A percentile compares a stretch with the other conserved stretches of the same genome.
These are phyloP conservation scores for Lates japonicus DNA, from an alignment of 2,797 vertebrate species.

Conservation along the genomic window DNA sequence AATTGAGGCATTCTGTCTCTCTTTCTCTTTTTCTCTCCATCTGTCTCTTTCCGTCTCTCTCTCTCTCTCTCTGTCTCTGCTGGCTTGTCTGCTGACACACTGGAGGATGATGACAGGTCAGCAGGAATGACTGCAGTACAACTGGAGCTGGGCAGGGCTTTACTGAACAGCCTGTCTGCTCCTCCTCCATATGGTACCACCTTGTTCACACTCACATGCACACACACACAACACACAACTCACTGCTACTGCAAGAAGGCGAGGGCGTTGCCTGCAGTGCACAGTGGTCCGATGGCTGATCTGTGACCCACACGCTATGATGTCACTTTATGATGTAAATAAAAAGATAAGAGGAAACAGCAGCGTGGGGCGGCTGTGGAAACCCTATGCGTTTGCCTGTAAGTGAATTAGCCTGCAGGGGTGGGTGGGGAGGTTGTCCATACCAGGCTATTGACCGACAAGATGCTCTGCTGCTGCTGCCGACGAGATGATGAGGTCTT, in stretches of 20 bases:
- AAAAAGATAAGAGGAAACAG: no score
- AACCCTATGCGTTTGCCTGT: constrained; percentile 43
- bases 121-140: constrained; percentile 78
- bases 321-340: constrained; percentile 58
- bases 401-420: constrained; percentile 48
- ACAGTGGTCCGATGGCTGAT: constrained; percentile 45
- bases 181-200: constrained; percentile 72
- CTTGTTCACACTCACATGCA: constrained; percentile 42
- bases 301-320: constrained; percentile 61
- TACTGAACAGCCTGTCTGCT: constrained; percentile 68
- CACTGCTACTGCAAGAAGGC: constrained; percentile 58
- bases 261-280: constrained; percentile 71
- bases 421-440: constrained; percentile 1
- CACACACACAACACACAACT: constrained; percentile 36
- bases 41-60: neutral
- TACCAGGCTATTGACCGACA: constrained; percentile 26
- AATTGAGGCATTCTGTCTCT: constrained; percentile 20
- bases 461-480: constrained; percentile 39
- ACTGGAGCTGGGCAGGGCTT: constrained; percentile 69
- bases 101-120: constrained; percentile 75
- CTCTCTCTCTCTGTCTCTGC: constrained; percentile 30
- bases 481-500: constrained; percentile 25
- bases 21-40: neutral
- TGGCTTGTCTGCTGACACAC: constrained; percentile 61
- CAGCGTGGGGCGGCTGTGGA: constrained; percentile 24